Conservation (phyloP, 2,113 vertebrate species). For the Fukomys damarensis region DNA sequence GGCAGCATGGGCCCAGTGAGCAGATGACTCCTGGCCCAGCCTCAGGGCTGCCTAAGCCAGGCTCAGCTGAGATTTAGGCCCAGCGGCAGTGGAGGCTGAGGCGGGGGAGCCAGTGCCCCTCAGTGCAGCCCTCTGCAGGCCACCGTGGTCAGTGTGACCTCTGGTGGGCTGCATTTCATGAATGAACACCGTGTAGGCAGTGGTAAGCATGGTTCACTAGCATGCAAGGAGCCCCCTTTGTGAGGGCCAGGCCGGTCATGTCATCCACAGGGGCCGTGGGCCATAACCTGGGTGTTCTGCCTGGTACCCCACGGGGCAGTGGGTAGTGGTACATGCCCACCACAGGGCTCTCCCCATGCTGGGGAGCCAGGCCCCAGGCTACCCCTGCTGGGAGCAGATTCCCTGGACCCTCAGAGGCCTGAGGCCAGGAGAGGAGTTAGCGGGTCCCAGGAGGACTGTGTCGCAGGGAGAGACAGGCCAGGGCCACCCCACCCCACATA, state of each 20-base stretch:
- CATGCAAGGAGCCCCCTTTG: neutral
- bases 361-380: neutral
- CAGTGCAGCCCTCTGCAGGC: accelerated
- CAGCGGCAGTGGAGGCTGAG: accelerated
- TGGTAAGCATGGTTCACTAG: accelerated
- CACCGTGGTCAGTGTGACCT: accelerated
- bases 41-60: neutral
- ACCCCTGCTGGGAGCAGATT: no score
- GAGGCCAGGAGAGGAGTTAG: neutral
- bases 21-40: neutral
- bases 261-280: neutral
- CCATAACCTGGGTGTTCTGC: neutral
- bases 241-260: accelerated
- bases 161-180: neutral
- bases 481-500: no score
- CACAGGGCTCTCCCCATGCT: neutral
- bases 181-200: accelerated
- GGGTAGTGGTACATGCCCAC: accelerated
- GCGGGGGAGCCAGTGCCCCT: neutral
- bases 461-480: neutral
- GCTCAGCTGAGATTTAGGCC: neutral
- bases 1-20: accelerated
- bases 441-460: neutral
- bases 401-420: neutral
- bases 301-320: accelerated